Percentiles rank a stretch among this genome's conserved stretches.
Conservation (phyloP, 1,140 invertebrate genomes). For the Drosophila asahinai region DNA sequence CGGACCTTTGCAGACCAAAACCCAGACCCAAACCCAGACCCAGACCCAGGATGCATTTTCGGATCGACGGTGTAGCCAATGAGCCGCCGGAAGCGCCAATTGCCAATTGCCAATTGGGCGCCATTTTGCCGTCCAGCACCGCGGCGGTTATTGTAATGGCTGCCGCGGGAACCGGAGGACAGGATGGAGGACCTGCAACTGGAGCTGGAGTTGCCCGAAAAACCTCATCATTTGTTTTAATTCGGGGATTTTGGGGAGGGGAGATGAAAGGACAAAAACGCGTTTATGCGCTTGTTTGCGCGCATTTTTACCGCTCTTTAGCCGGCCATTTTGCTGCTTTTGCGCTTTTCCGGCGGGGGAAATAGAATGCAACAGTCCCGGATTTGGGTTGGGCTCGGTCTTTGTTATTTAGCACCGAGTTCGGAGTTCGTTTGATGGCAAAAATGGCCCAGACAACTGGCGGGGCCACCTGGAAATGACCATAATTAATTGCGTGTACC, state of each 20-base stretch:
- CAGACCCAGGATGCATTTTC: conserved; percentile 21
- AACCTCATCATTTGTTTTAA: conserved; percentile 82
- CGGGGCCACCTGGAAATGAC: conserved; percentile 74
- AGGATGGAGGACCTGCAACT: background rate
- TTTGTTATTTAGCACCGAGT: conserved; percentile 70
- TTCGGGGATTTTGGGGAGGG: conserved; percentile 27
- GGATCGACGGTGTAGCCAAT: conserved; percentile 63
- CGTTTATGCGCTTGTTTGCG: conserved; percentile 81
- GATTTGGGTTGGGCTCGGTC: conserved; percentile 34
- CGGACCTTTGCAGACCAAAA: conserved; percentile 2
- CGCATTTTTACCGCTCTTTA: conserved; percentile 55
- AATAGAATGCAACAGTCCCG: conserved; percentile 70
- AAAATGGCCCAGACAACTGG: conserved; percentile 20
- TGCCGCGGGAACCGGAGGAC: background rate
- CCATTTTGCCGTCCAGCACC: conserved; percentile 58
- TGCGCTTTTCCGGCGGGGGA: conserved; percentile 25
- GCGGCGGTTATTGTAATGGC: conserved; percentile 37
- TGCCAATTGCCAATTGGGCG: conserved; percentile 81
- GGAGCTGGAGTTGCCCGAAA: conserved; percentile 26
- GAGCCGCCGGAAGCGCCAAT: conserved; percentile 78
- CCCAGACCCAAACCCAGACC: background rate
- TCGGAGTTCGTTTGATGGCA: conserved; percentile 52
- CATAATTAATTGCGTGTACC: conserved; percentile 83
- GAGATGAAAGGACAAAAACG: background rate
- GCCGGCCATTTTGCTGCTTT: conserved; percentile 20